Evolutionary conservation across 2,113 vertebrate genomes (phyloP).

Genomic region (Irena cyanogastra): DNA sequence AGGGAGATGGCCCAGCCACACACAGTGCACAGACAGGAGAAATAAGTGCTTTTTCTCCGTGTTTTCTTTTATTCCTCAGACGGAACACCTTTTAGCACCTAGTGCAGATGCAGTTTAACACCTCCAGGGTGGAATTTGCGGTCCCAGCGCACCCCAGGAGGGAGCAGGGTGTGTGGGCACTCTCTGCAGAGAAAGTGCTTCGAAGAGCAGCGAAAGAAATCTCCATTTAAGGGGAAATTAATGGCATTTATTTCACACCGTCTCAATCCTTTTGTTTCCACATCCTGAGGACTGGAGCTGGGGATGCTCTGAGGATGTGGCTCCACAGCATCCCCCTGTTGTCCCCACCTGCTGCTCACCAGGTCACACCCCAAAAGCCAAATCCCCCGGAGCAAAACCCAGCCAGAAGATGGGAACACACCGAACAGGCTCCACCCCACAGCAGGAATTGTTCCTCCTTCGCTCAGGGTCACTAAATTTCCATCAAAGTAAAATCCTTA

Average conservation of each 20-base stretch:
- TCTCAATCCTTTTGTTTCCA: neutral
- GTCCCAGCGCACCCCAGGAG: neutral
- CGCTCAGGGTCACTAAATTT: fast-evolving
- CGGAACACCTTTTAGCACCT: conserved; percentile 54
- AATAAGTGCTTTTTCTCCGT: neutral
- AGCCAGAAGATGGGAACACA: neutral
- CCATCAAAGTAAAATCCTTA: neutral
- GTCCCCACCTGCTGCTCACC: neutral
- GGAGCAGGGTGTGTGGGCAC: neutral
- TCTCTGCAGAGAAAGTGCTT: neutral
- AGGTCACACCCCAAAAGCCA: neutral
- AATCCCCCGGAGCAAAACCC: neutral
- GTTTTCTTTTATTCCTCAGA: neutral
- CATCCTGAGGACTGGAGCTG: neutral
- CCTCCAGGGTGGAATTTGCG: neutral
- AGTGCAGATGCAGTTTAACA: conserved; percentile 5
- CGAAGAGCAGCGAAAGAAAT: neutral
- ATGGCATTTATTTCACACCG: neutral
- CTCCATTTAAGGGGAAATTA: neutral
- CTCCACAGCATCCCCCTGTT: neutral
- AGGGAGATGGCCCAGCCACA: neutral
- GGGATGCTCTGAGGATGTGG: neutral
- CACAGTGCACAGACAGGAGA: neutral
- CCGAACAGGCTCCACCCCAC: fast-evolving
- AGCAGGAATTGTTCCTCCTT: neutral